Base-by-base conservation (phyloP, 2,888 invertebrate species). In the Adela reaumurella region DNA sequence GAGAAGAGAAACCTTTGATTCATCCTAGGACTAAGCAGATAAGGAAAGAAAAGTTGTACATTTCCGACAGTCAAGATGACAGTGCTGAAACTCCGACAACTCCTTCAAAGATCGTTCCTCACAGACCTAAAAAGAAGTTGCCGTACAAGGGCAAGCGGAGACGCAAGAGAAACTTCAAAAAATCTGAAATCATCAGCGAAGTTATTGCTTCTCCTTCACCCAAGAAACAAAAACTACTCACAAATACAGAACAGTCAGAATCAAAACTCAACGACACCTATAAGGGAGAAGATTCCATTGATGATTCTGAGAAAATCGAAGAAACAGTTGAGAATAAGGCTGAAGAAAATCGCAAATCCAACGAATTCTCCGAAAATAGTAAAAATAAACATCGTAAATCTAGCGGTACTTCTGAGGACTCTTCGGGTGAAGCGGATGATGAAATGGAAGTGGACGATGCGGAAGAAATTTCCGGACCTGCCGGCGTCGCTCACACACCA, bases 401-500 rank as follows among this genome's bases (percentile, higher is more conserved):
- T 0, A 81, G 79, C 41, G 83, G 74, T 29, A 78, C 73, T 55
- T 77, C 78, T 1, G 84, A 84, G 61, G 85, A 85, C 61, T 85
- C 84, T 0, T 84, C 83, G 6, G 84, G 84, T 1, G 85, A 85
- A 61, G 85, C 85, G 19, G 85, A 85, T 58, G 85, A 85, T 62
- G 85, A 86, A 62, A 84, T 85, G 85, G 85, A 85, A 54, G 82
- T 83, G 29, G 84, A 84, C 50, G 84, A 84, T 60, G 67, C 77
- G 4, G 81, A 82, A 42, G 74, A 80, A 45, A 63, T 62, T 48
- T 24, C 46, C 3, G 3, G 35, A 11, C 35, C 35, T 14, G 64
- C 62, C 35, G 72, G 68, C 49, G 63, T 70, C 48, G 63, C 68
- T 16, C 46, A 45, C 14, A 54, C 52, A 29, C 49, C 53, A 17